These are phyloP conservation scores for Numida meleagris DNA, from an alignment of 2,113 vertebrate species.

Conservation along the genomic window DNA sequence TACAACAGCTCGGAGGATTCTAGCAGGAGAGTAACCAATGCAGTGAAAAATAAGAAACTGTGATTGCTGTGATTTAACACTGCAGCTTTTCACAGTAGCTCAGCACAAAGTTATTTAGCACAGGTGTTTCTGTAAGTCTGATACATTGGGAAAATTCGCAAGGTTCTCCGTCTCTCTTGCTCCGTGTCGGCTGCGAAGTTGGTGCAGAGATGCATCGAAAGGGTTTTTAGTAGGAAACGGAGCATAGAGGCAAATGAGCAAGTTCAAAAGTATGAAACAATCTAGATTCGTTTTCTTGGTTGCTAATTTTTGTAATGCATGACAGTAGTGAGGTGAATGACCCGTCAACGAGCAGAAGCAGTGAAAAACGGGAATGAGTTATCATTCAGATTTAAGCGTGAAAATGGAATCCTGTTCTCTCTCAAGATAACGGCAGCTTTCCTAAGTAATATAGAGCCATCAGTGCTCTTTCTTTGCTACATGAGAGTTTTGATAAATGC, in stretches of 20 bases:
- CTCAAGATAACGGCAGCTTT: not conserved
- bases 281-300: constrained; percentile 52
- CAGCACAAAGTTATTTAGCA: constrained; percentile 66
- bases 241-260: constrained; percentile 16
- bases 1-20: constrained; percentile 27
- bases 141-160: constrained; percentile 73
- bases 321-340: constrained; percentile 64
- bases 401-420: constrained; percentile 38
- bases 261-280: constrained; percentile 17
- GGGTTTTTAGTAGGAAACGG: constrained; percentile 6
- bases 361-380: constrained; percentile 36
- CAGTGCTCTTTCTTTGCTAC: constrained; percentile 1
- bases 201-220: not conserved
- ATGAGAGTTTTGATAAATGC: constrained; percentile 14
- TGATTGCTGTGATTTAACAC: constrained; percentile 63
- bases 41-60: constrained; percentile 50
- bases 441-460: not conserved
- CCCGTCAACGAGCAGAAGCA: constrained; percentile 39
- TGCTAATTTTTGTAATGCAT: constrained; percentile 56
- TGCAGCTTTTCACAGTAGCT: constrained; percentile 67
- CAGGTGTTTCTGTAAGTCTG: constrained; percentile 70
- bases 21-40: constrained; percentile 44
- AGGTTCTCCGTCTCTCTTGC: constrained; percentile 53
- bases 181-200: constrained; percentile 47
- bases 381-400: constrained; percentile 43